These are phyloP conservation scores for Smutsia temminckii DNA, from an alignment of 2,797 vertebrate genomes.

Conservation along the genomic window DNA sequence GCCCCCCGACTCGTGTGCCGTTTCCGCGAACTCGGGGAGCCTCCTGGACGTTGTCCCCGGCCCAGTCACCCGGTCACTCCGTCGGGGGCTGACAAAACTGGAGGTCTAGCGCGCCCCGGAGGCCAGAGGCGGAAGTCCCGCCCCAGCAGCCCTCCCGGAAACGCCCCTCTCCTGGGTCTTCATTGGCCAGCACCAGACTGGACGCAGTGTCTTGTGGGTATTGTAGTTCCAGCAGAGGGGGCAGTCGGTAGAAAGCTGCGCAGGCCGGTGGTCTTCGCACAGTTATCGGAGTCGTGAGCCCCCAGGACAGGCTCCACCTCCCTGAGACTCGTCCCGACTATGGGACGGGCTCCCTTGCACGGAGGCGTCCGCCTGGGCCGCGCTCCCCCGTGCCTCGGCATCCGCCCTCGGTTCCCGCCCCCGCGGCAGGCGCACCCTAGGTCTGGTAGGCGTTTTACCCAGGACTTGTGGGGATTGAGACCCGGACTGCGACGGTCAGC, in stretches of 20 bases:
- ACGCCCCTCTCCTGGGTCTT: not conserved
- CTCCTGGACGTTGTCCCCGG: accelerated
- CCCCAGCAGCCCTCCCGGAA: not conserved
- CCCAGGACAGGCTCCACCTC: not conserved
- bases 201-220: not conserved
- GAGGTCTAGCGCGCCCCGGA: accelerated
- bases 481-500: not conserved
- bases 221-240: not conserved
- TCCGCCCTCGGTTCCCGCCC: not conserved
- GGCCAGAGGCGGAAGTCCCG: not conserved
- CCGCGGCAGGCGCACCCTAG: not conserved
- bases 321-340: not conserved
- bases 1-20: not conserved
- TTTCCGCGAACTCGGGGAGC: not conserved
- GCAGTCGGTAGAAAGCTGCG: too few species aligned
- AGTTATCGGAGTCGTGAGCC: not conserved
- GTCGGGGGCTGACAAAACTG: not conserved
- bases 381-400: not conserved
- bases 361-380: not conserved
- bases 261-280: not conserved
- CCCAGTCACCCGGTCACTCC: accelerated
- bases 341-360: not conserved
- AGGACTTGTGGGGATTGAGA: not conserved
- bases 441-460: not conserved
- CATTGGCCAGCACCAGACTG: not conserved